Base-by-base conservation (phyloP, 1,140 invertebrate species). In the Bombus pascuorum region DNA sequence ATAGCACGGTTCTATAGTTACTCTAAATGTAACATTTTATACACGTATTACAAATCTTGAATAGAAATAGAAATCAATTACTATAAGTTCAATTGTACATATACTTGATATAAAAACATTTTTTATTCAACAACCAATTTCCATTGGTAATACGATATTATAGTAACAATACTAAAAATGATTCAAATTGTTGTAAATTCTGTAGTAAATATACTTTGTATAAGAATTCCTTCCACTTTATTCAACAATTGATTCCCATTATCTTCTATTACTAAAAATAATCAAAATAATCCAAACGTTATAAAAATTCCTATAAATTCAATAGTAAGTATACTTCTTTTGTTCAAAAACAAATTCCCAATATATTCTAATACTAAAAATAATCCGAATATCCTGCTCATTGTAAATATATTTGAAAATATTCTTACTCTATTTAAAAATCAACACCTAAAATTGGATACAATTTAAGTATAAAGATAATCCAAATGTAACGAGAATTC, bases 61-160 rank as follows among this genome's bases (percentile, higher is more conserved):
- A 78, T 65, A 34, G 22, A 42, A 34, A 25, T 42, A 62, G n/a
- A 13, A 22, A 53, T 53, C 47, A 53, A 34, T 28, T 28, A 28
- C 18, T 57, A 39, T 75, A 76, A 22, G 59, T 59, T 59, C 10
- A 66, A n/a, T 13, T 78, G 28, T 78, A 78, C 65, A 78, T 78
- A 78, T 65, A 65, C 1, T 78, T 42, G 5, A 25, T 66, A 62
- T 12, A 34, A 53, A 47, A 18, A 18, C 8, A 4, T 39, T 42
- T 39, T 42, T n/a, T 22, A 6, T 72, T n/a, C 12, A 34, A 34
- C 8, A 57, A 25, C 2, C 32, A 75, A 57, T 57, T 53, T 10
- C 9, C 25, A 74, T 53, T 8, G 15, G 1, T 15, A 62, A 62
- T 62, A 59, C 12, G 3, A 59, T 59, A 59, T 59, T 59, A 22